Base-by-base conservation (phyloP, 1,140 invertebrate genomes). In the Manduca sexta region DNA sequence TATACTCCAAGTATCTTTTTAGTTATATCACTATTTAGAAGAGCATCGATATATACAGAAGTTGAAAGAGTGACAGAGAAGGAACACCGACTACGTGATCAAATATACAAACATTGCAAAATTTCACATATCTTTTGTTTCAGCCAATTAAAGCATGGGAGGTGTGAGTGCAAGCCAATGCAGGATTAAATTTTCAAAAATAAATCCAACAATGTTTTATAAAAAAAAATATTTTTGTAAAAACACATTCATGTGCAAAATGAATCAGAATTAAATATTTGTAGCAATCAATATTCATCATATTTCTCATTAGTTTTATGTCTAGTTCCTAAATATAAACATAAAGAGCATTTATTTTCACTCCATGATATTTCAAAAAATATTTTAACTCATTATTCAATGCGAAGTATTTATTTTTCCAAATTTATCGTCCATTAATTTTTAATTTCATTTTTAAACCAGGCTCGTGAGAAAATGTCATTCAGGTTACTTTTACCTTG, bases 31-130 rank as follows among this genome's bases (percentile, higher is more conserved):
- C n/a, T 33, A n/a, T 34, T 45, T 45, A 47, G 29, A 53, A 54
- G 33, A 41, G 26, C 42, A 52, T 49, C 21, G 56, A 65, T 29
- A 40, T 30, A 61, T 35, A 63, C 30, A 41, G 54, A 66, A 39
- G 51, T 51, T 61, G 60, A 55, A 73, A 77, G 53, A 75, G 74
- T 79, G 60, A 83, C 83, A 85, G 82, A 85, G 82, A 85, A 85
- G 64, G 82, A 85, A 85, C 82, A 85, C 82, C 73, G 78, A 83
- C 82, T 83, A 85, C 77, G 73, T 66, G 69, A 49, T 46, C 60
- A 61, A 71, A 68, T 58, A 49, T 52, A 62, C 52, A 63, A 58
- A 60, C 47, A 51, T 49, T 64, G 45, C 38, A 53, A 56, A 51
- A 44, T 48, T 35, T 44, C 29, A 46, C 29, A 12, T 48, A 21